Base-by-base conservation (phyloP, 2,888 invertebrate species). In the Pharmacophagus antenor region DNA sequence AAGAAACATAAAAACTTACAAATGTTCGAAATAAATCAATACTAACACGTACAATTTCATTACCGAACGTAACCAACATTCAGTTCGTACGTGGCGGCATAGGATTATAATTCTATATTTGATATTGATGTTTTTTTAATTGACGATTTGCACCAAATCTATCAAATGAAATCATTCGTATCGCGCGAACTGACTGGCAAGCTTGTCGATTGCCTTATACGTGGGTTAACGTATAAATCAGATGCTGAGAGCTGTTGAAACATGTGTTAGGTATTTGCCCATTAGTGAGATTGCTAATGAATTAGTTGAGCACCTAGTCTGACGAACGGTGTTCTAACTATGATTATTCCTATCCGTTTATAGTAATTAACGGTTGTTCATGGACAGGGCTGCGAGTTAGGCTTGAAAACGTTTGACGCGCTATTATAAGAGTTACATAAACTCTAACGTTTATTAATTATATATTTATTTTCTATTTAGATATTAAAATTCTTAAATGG, bases 261-360 rank as follows among this genome's bases (percentile, higher is more conserved):
- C 51, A 56, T 60, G 56, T 56, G 60, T 56, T 56, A 60, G 60
- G 37, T 47, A 60, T 60, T 60, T 56, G 60, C 56, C 60, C 55
- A 60, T 60, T 60, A 60, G 60, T 51, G 55, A 51, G 56, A 60
- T 60, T 56, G 60, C 56, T 60, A 60, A 60, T 60, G 56, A 60
- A 56, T 60, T 60, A 60, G 44, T 41, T n/a, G 60, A 46, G 50
- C 56, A 56, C 60, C 60, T 56, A 55, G 51, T 27, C 46, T 15
- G 25, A 12, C 42, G 42, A 42, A 42, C 42, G 17, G 48, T 54
- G 48, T 54, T 53, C 58, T 53, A 53, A 48, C 44, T 23, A 27
- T 41, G 51, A 56, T 56, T 55, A 60, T 56, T 60, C 31, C 23
- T 60, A 59, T 54, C 49, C 55, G 50, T 60, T 51, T 51, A 60